Evolutionary conservation across 1,140 invertebrate genomes (phyloP).

Genomic region (Calephelis nemesis): DNA sequence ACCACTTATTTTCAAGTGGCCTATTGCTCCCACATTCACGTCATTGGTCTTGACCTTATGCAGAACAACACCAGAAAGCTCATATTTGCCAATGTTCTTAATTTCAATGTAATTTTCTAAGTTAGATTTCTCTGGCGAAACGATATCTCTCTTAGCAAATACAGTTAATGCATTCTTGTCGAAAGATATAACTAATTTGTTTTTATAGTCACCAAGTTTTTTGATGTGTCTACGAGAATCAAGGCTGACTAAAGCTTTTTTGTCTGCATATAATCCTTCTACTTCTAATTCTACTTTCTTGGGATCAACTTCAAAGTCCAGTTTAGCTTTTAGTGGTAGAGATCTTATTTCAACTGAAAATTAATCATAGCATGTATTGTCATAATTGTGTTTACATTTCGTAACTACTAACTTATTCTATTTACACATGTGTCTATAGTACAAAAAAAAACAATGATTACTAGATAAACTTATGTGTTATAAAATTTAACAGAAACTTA

Average conservation of each 20-base stretch:
- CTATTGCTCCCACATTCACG: conserved; percentile 76
- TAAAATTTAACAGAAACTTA: conserved; percentile 35
- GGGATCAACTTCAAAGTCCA: conserved; percentile 76
- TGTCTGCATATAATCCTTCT: conserved; percentile 76
- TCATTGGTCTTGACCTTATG: conserved; percentile 79
- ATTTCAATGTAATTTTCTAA: conserved; percentile 81
- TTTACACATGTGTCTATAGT: too few relatives aligned
- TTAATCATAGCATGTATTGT: neutral
- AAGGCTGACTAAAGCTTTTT: conserved; percentile 80
- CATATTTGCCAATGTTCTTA: conserved; percentile 82
- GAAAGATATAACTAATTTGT: conserved; percentile 79
- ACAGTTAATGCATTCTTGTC: conserved; percentile 81
- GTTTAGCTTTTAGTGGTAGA: conserved; percentile 67
- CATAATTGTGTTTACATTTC: too few relatives aligned
- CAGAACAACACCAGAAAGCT: conserved; percentile 80
- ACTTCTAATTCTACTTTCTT: conserved; percentile 78
- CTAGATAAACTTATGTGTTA: too few relatives aligned
- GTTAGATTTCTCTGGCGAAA: conserved; percentile 81
- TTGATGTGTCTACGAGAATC: conserved; percentile 77
- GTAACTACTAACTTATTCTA: too few relatives aligned
- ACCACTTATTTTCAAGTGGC: conserved; percentile 58
- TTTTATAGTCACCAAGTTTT: conserved; percentile 80
- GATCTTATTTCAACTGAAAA: conserved; percentile 78
- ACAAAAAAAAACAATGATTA: too few relatives aligned
- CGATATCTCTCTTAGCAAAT: conserved; percentile 78